Base-by-base conservation (phyloP, 2,888 invertebrate species). In the Protophormia terraenovae region DNA sequence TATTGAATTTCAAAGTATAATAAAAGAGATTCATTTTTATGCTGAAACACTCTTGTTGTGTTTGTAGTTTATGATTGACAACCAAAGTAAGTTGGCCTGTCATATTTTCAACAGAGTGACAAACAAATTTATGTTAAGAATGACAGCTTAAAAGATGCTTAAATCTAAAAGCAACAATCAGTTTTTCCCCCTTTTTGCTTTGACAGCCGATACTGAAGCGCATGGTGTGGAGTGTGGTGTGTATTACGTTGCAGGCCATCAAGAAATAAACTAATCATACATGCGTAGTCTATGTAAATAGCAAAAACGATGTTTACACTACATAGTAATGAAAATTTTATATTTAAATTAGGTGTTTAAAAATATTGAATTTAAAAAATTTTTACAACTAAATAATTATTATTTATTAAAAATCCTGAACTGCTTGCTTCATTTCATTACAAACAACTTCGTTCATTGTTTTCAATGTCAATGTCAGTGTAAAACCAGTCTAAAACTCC, bases 111-210 rank as follows among this genome's bases (percentile, higher is more conserved):
- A 55, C 12, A 78, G 10, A 76, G 14, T 66, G 29, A 50, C 66
- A 45, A 60, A 58, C 55, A 66, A 58, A 38, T 45, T 16, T 35
- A 60, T 38, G 19, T 29, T 50, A 72, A 58, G 66, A 81, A 24
- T 84, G 84, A 80, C 80, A 80, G 84, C 72, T 80, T 60, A 69
- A 80, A 81, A 84, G 72, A 77, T 66, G 22, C 29, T 72, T 50
- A 60, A 76, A 50, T 50, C 10, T 27, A 6, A 38, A 53, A 7
- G 53, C 64, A 27, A 22, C 76, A 45, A 32, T 47, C 22, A 47
- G 7, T 7, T 55, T 55, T n/a, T 55, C 55, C 22, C 19, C 22
- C 22, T n/a, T 66, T 27, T 29, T 5, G 3, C 16, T 19, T 32
- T 66, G 55, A 29, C 29, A 45, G 14, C 55, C 27, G 29, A 41